phyloP scores from a whole-genome alignment of 2,888 invertebrate genomes.

The Abrostola triplasia region DNA sequence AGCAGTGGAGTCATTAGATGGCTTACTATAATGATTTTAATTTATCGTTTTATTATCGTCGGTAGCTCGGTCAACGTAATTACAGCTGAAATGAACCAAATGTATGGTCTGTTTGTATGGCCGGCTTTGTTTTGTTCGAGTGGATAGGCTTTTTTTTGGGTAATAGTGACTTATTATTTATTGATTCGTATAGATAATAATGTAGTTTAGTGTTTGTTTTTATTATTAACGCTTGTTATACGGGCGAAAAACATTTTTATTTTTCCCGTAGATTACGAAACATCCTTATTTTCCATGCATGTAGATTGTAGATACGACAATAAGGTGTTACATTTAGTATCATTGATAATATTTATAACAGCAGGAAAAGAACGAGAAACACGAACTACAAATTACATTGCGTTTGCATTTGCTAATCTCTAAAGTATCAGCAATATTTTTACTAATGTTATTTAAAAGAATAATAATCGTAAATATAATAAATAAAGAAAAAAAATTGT shows the following conservation, averaged over 20 bases:
- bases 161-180: constrained; percentile 15
- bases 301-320: no score
- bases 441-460: no score
- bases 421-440: no score
- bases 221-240: constrained; percentile 31
- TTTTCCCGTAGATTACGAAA: no score
- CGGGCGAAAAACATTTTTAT: neutral
- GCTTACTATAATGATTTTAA: constrained; percentile 23
- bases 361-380: no score
- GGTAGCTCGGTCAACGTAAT: constrained; percentile 19
- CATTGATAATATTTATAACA: no score
- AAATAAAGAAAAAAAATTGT: no score
- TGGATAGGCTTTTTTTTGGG: constrained; percentile 20
- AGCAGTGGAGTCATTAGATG: neutral
- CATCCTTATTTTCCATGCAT: no score
- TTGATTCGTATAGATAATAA: neutral
- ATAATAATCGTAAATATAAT: no score
- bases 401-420: no score
- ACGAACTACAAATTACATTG: no score
- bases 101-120: constrained; percentile 16
- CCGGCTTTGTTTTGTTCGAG: constrained; percentile 24
- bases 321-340: no score
- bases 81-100: constrained; percentile 8
- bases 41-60: constrained; percentile 39
- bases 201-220: constrained; percentile 6